Percentiles rank a stretch among this genome's conserved stretches.
Conservation (phyloP, 64 coral and sea anemone species). For the Montipora capricornis region DNA sequence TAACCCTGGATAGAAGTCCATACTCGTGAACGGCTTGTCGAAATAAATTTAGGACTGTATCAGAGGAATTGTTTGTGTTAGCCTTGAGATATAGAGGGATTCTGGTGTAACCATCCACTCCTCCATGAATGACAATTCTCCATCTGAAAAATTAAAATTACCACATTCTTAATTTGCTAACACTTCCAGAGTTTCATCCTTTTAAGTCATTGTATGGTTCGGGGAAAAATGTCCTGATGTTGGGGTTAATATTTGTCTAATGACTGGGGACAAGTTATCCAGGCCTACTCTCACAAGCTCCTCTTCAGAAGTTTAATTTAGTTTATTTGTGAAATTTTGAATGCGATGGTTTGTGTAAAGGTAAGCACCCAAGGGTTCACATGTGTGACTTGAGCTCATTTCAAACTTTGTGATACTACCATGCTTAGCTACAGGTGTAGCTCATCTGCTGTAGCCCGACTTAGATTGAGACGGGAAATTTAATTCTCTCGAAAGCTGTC, state of each 20-base stretch:
- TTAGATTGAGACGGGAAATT: no score
- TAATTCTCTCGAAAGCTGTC: no score
- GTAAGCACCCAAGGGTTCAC: slow-evolving; percentile 15
- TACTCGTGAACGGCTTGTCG: slow-evolving; percentile 26
- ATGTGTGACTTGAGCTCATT: slow-evolving; percentile 4
- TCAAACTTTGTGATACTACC: not conserved
- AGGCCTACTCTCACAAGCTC: no score
- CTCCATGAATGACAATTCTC: slow-evolving; percentile 53
- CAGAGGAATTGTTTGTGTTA: slow-evolving; percentile 28
- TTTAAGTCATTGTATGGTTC: not conserved
- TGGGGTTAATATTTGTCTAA: not conserved
- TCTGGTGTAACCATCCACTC: slow-evolving; percentile 48
- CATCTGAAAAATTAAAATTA: slow-evolving; percentile 12
- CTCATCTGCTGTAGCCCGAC: no score
- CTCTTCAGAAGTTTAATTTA: not conserved
- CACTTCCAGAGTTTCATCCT: not conserved
- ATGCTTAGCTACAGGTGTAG: not conserved
- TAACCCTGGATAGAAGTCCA: slow-evolving; percentile 9
- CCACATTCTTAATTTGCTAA: not conserved
- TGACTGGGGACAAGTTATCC: not conserved
- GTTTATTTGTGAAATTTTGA: slow-evolving; percentile 16
- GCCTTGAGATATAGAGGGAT: slow-evolving; percentile 35
- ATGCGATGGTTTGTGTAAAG: not conserved
- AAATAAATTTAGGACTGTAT: slow-evolving; percentile 39
- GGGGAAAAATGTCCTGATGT: not conserved